These are phyloP conservation scores for Drosophila biarmipes DNA, from an alignment of 1,140 invertebrate species.

Conservation along the genomic window DNA sequence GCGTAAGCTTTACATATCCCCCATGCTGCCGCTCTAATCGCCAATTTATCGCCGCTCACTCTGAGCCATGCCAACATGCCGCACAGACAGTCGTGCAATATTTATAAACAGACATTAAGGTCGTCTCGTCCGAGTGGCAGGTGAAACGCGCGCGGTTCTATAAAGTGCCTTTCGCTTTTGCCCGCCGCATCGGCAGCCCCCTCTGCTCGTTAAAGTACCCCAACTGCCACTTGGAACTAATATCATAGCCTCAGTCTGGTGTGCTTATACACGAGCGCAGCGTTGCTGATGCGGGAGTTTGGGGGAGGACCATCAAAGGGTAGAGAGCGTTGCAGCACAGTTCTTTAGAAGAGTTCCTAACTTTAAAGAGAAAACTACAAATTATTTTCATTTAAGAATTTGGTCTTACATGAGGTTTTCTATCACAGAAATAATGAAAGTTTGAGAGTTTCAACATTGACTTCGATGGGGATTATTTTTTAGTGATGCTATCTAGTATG, in stretches of 20 bases:
- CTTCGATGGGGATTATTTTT: too few relatives aligned
- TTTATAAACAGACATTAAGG: conserved; percentile 68
- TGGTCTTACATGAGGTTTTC: too few relatives aligned
- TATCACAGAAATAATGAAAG: too few relatives aligned
- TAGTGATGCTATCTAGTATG: too few relatives aligned
- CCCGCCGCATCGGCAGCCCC: neutral
- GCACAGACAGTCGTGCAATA: conserved; percentile 39
- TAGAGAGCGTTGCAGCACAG: conserved; percentile 1
- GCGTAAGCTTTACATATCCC: neutral
- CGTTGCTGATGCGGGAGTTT: conserved; percentile 9
- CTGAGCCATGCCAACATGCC: conserved; percentile 57
- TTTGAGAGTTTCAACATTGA: too few relatives aligned
- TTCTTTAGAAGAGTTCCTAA: neutral
- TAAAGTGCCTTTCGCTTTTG: conserved; percentile 12
- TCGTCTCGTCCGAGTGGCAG: conserved; percentile 53
- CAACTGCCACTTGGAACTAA: conserved; percentile 49
- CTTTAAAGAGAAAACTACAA: too few relatives aligned
- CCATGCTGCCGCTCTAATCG: conserved; percentile 44
- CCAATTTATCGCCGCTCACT: conserved; percentile 53
- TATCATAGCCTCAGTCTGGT: conserved; percentile 32
- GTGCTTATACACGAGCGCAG: conserved; percentile 49
- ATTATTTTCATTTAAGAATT: too few relatives aligned
- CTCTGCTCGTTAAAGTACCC: conserved; percentile 31
- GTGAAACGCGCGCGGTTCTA: conserved; percentile 30
- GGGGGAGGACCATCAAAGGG: conserved; percentile 23